phyloP scores from a whole-genome alignment of 2,113 vertebrate genomes.

The Orcinus orca region DNA sequence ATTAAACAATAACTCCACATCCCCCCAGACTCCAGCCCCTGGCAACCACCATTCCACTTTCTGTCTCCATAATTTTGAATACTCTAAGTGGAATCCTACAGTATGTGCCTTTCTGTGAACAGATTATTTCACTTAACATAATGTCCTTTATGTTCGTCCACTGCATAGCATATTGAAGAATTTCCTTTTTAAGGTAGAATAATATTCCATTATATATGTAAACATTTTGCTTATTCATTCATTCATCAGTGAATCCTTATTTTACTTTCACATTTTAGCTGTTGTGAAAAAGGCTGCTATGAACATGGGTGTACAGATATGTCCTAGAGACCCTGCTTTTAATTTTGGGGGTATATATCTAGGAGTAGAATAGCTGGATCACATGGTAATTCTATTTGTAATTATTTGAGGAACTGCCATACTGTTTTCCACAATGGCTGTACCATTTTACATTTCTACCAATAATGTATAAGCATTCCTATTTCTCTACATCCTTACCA shows the following conservation, averaged over 20 bases:
- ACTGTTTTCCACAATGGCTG: background rate
- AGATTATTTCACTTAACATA: background rate
- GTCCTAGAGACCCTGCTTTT: background rate
- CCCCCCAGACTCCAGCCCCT: background rate
- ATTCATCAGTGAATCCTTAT: background rate
- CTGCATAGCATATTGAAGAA: background rate
- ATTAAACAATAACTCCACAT: background rate
- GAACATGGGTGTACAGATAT: background rate
- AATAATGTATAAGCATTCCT: background rate
- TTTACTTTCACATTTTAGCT: background rate
- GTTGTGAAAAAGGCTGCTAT: background rate
- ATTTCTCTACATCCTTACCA: background rate
- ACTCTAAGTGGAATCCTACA: background rate
- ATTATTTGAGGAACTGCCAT: background rate
- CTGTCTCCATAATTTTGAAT: background rate
- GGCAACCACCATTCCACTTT: background rate
- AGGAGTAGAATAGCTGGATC: background rate
- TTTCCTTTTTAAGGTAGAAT: background rate
- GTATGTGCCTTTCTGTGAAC: background rate
- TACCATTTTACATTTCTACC: background rate
- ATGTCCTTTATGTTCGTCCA: background rate
- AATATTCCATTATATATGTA: background rate
- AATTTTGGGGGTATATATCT: background rate
- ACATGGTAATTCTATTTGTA: background rate
- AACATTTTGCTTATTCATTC: background rate